A percentile compares a stretch with the other conserved stretches of the same genome.
Conservation (phyloP, 92 coral and sea anemone species). For the Nematostella vectensis region DNA sequence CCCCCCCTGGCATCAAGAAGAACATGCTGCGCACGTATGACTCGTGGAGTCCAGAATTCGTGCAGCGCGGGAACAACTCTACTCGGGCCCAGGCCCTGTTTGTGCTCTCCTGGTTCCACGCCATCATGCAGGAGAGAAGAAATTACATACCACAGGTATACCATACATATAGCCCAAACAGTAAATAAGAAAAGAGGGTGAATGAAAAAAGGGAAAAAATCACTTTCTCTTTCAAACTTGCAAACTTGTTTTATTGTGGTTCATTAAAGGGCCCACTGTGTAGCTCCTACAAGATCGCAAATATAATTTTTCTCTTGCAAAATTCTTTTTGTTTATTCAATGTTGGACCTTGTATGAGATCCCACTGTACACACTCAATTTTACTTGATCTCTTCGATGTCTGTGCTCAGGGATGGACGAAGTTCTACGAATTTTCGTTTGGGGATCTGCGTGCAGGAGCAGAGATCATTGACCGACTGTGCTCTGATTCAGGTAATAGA, state of each 20-base stretch:
- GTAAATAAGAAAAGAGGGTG: neutral
- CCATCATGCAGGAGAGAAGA: conserved; percentile 88
- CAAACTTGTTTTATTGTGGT: neutral
- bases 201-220: neutral
- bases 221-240: neutral
- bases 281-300: no score
- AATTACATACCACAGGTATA: conserved; percentile 96
- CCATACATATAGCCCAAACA: no score
- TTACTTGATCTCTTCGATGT: no score
- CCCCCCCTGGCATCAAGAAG: conserved; percentile 98
- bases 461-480: conserved; percentile 89
- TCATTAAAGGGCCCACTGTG: no score
- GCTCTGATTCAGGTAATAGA: conserved; percentile 69
- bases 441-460: conserved; percentile 97
- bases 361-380: no score
- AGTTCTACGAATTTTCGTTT: conserved; percentile 95
- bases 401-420: conserved; percentile 83
- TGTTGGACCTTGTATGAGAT: no score
- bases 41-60: conserved; percentile 92
- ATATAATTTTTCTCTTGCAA: no score
- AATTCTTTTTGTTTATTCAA: no score
- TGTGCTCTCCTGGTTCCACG: conserved; percentile 97
- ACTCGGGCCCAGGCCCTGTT: conserved; percentile 98
- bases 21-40: conserved; percentile 95
- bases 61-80: conserved; percentile 87